These are phyloP conservation scores for Malacosoma neustria DNA, from an alignment of 2,888 invertebrate genomes.

Conservation along the genomic window DNA sequence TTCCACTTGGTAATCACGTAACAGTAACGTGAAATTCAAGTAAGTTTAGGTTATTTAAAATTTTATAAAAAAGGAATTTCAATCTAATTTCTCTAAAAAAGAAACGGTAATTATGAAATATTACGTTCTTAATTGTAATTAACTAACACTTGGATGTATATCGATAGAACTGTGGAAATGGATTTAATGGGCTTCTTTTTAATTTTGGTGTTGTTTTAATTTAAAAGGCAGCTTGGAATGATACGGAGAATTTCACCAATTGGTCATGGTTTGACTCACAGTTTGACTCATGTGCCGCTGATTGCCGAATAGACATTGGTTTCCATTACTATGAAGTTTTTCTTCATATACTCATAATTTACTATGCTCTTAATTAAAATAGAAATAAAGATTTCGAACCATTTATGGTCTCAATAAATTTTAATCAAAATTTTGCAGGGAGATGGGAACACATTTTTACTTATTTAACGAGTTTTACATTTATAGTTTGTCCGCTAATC, in stretches of 20 bases:
- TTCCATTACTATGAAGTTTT: background rate
- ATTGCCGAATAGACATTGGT: background rate
- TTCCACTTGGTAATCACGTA: no score
- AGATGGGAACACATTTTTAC: constrained; percentile 17
- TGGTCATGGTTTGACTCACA: background rate
- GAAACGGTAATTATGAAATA: no score
- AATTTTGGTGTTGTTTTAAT: background rate
- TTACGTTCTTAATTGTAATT: background rate
- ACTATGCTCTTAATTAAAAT: constrained; percentile 1
- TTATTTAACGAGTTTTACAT: constrained; percentile 12
- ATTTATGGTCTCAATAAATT: constrained; percentile 32
- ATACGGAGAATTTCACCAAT: background rate
- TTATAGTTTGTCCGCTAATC: constrained; percentile 35
- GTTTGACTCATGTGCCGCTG: background rate
- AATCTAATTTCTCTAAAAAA: no score
- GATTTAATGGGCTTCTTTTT: background rate
- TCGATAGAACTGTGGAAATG: background rate
- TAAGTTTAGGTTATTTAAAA: no score
- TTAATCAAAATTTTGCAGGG: constrained; percentile 31
- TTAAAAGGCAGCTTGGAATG: background rate
- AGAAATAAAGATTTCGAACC: constrained; percentile 16
- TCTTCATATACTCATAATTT: constrained; percentile 1
- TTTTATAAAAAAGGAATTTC: no score
- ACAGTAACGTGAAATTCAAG: no score
- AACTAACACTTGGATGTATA: background rate